Conservation (phyloP, 2,797 vertebrate species). For the Gymnopithys bicolor region DNA sequence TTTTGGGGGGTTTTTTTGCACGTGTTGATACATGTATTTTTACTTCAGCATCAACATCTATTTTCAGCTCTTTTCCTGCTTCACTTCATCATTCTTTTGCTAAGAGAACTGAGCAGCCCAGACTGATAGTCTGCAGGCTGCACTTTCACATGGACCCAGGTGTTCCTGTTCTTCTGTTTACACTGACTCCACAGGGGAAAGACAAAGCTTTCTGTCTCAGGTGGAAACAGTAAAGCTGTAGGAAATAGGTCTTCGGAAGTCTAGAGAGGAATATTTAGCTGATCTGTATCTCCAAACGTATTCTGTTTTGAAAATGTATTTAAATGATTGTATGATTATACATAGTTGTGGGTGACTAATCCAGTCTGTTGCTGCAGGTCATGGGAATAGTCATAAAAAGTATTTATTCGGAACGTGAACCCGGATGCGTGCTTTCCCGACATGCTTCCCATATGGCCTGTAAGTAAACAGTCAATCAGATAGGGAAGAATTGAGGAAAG, state of each 20-base stretch:
- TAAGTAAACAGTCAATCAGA: slow-evolving; percentile 56
- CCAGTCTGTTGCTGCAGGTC: slow-evolving; percentile 65
- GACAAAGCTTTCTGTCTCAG: background rate
- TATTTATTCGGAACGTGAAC: slow-evolving; percentile 55
- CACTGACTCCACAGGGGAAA: background rate
- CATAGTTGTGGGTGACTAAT: slow-evolving; percentile 65
- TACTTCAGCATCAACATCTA: background rate
- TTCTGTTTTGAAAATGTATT: slow-evolving; percentile 54
- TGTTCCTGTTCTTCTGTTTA: background rate
- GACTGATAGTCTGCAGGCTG: background rate
- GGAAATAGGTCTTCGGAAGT: background rate
- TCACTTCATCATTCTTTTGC: background rate
- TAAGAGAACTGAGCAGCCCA: background rate
- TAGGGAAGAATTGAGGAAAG: slow-evolving; percentile 32
- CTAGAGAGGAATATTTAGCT: slow-evolving; percentile 9
- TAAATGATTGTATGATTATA: slow-evolving; percentile 50
- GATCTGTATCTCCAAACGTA: slow-evolving; percentile 9
- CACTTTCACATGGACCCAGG: background rate
- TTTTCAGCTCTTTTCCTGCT: background rate
- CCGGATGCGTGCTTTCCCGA: slow-evolving; percentile 26
- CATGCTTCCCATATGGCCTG: slow-evolving; percentile 31
- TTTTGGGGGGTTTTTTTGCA: background rate
- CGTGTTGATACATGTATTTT: background rate
- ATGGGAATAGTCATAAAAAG: slow-evolving; percentile 68
- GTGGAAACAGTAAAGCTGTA: slow-evolving; percentile 1